A percentile compares a stretch with the other conserved stretches of the same genome.
Conservation (phyloP, 1,140 invertebrate species). For the Zaprionus taronus region DNA sequence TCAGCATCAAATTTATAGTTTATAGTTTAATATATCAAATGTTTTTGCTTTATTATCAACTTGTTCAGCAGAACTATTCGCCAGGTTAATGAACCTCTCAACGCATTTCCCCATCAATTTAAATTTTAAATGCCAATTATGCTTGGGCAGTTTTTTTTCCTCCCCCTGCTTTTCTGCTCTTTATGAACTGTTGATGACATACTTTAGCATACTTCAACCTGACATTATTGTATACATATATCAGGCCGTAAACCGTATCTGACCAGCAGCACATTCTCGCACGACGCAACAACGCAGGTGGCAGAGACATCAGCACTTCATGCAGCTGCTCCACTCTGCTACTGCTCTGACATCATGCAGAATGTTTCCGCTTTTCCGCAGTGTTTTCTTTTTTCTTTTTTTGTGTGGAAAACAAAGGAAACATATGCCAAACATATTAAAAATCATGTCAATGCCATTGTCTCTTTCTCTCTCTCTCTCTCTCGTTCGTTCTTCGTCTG, state of each 20-base stretch:
- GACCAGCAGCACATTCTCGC: not conserved
- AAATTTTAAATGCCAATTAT: conserved; percentile 50
- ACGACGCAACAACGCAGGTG: not conserved
- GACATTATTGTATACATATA: not conserved
- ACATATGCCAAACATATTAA: conserved; percentile 58
- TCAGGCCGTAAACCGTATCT: not conserved
- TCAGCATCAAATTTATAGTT: not conserved
- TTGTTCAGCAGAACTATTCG: not conserved
- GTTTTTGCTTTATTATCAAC: not conserved
- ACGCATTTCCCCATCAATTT: conserved; percentile 15
- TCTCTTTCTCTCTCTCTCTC: not conserved
- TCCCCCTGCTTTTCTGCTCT: not conserved
- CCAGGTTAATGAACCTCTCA: not conserved
- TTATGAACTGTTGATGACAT: conserved; percentile 41
- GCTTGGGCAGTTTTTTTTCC: conserved; percentile 5
- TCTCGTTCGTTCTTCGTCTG: not conserved
- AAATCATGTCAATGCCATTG: conserved; percentile 53
- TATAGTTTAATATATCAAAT: not conserved
- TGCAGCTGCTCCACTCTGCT: not conserved
- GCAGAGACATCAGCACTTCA: not conserved
- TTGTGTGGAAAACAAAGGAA: conserved; percentile 36
- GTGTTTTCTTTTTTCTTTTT: not conserved
- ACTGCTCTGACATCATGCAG: not conserved
- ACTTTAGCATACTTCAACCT: conserved; percentile 19
- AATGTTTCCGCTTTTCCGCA: conserved; percentile 29